Evolutionary conservation across 2,797 vertebrate species (phyloP), one percentile per base, ranked within the genome.

Genomic region (Anolis apletophallus): DNA sequence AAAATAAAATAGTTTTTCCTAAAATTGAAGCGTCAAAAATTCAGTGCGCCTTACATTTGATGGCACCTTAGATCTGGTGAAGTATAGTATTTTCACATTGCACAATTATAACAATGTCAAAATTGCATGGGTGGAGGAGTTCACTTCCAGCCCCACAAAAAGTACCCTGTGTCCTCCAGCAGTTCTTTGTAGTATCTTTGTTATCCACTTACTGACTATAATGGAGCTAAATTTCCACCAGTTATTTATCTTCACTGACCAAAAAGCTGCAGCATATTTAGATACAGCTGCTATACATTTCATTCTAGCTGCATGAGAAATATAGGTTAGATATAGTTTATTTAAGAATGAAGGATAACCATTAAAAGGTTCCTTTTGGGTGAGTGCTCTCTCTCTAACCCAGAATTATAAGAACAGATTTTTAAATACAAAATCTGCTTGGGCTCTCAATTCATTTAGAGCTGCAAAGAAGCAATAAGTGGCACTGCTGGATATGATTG

Each of bases 381-480:
- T 29, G 16, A 90, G 69, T 85, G 79, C 76, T 61, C 36, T 46
- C 36, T 46, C 13, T 74, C 46, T 29, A 84, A 88, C 88, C 91
- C 86, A 85, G 86, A 94, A 75, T 94, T 93, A 91, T 91, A 85
- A 91, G 91, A 86, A 89, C 91, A 77, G 77, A 72, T 74, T 85
- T 64, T 72, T 34, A 75, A 88, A 85, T 84, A 88, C 88, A 67
- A 83, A 79, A 85, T 79, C n/a, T 84, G 34, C 54, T 64, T 83
- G 34, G 82, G 69, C 36, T 86, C 88, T 93, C 19, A 34, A 85
- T 71, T 93, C 75, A 83, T 95, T 95, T 92, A 90, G 86, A 90
- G 29, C 90, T 90, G 94, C 88, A 91, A 91, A 93, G 90, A 94
- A 90, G 73, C 89, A 95, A 94, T 95, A 95, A 94, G 85, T 85